Base-by-base conservation (phyloP, 2,797 vertebrate genomes). In the Lagocephalus sceleratus region DNA sequence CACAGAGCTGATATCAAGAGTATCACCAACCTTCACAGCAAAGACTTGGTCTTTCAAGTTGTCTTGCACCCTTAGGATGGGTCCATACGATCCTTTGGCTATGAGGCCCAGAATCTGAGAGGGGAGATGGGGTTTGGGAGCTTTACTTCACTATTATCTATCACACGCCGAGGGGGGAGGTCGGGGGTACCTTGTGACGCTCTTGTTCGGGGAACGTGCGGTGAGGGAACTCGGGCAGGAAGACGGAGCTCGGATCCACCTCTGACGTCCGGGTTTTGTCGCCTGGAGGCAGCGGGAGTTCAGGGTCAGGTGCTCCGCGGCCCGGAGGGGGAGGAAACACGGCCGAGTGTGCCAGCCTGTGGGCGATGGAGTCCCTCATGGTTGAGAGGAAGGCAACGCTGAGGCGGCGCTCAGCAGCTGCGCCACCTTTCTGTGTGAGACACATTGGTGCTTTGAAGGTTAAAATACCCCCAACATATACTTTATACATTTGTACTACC, bases 171-270 rank as follows among this genome's bases (percentile, higher is more conserved):
- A 20, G n/a, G n/a, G n/a, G n/a, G n/a, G n/a, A n/a, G 6, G 6
- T 17, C 17, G 0, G 14, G 49, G 60, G 4, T 85, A 95, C 94
- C 94, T 96, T 91, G 57, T 94, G 90, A 47, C 87, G 81, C 47
- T 87, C 88, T 66, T 79, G 82, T 47, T 76, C 81, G 39, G 73
- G 78, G 20, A 83, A 80, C 38, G 66, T 83, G 60, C 82, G 83
- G 19, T 86, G 71, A 3, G 92, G 93, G 72, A 96, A 96, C 76
- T 95, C 94, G 0, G 94, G 94, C 54, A 95, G 86, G 75, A 97
- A 96, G 51, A 90, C 78, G 25, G 88, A 90, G 73, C 91, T 83
- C 54, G 85, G 81, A 51, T 78, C 81, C 73, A 73, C 79, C 39
- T 88, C 83, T 20, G 75, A 12, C 25, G 41, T 42, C 43, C 22